A percentile compares a stretch with the other conserved stretches of the same genome.
These are phyloP conservation scores for Diadema setosum DNA, from an alignment of 35 echinoderm and acorn worm genomes.

Conservation along the genomic window DNA sequence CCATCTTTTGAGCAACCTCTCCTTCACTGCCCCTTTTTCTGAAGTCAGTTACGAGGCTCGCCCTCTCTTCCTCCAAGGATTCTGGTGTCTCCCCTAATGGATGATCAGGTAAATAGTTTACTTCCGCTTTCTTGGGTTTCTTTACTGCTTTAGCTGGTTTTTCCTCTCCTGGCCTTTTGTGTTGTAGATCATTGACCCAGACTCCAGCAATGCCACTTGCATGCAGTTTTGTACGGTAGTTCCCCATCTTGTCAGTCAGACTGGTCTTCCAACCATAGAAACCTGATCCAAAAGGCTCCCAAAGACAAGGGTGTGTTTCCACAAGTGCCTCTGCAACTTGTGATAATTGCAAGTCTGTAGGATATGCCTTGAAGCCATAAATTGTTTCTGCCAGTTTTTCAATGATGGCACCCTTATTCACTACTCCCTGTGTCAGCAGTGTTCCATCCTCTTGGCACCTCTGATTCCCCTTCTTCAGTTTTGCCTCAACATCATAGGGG, in stretches of 20 bases:
- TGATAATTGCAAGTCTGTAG: neutral
- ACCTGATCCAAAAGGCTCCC: neutral
- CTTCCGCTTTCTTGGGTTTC: neutral
- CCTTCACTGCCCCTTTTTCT: neutral
- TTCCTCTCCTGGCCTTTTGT: neutral
- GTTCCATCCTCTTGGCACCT: neutral
- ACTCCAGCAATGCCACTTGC: neutral
- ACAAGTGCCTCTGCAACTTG: neutral
- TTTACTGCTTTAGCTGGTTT: neutral
- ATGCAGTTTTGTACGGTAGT: neutral
- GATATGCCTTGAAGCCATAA: neutral
- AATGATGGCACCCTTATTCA: neutral
- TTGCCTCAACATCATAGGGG: neutral
- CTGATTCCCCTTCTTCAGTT: neutral
- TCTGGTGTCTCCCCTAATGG: neutral
- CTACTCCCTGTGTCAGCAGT: neutral
- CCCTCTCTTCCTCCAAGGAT: constrained; percentile 13
- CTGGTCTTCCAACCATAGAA: neutral
- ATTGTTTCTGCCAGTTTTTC: neutral
- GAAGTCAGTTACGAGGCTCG: neutral
- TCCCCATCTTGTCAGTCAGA: neutral
- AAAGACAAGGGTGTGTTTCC: neutral
- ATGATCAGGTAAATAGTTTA: neutral
- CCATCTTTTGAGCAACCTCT: neutral
- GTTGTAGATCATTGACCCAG: neutral